These are phyloP conservation scores for Andrena bucephala DNA, from an alignment of 2,888 invertebrate genomes.

Conservation along the genomic window DNA sequence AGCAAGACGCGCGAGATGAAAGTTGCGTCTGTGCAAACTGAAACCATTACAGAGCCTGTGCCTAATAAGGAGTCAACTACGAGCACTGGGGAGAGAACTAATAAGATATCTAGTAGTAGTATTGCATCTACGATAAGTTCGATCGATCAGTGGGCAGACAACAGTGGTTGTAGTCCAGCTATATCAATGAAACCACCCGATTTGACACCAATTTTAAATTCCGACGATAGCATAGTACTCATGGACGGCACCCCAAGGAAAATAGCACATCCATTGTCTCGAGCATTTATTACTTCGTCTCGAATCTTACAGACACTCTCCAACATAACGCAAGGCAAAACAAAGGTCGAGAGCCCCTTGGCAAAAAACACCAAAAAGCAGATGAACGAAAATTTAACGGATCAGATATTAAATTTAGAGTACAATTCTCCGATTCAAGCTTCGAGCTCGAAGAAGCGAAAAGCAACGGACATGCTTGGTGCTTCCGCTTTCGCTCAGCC, in stretches of 20 bases:
- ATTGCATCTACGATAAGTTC: slow-evolving; percentile 76
- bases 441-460: slow-evolving; percentile 78
- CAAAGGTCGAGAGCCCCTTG: slow-evolving; percentile 65
- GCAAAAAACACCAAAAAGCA: slow-evolving; percentile 41
- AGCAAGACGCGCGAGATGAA: slow-evolving; percentile 66
- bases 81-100: slow-evolving; percentile 25
- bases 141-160: slow-evolving; percentile 80
- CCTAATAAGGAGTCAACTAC: slow-evolving; percentile 32
- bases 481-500: slow-evolving; percentile 69
- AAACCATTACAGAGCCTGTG: slow-evolving; percentile 47
- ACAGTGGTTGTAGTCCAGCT: slow-evolving; percentile 72
- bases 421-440: slow-evolving; percentile 43
- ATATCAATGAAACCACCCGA: slow-evolving; percentile 79
- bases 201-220: slow-evolving; percentile 72
- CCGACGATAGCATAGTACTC: slow-evolving; percentile 74
- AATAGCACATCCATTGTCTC: slow-evolving; percentile 71
- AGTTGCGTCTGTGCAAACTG: slow-evolving; percentile 77
- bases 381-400: slow-evolving; percentile 45
- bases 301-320: slow-evolving; percentile 82
- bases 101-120: slow-evolving; percentile 68
- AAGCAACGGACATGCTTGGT: slow-evolving; percentile 76
- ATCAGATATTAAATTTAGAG: slow-evolving; percentile 43
- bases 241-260: slow-evolving; percentile 64
- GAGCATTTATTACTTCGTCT: slow-evolving; percentile 81
- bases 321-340: slow-evolving; percentile 77